These are phyloP conservation scores for Trididemnum miniatum DNA, from an alignment of 23 tunicate genomes.

Conservation along the genomic window DNA sequence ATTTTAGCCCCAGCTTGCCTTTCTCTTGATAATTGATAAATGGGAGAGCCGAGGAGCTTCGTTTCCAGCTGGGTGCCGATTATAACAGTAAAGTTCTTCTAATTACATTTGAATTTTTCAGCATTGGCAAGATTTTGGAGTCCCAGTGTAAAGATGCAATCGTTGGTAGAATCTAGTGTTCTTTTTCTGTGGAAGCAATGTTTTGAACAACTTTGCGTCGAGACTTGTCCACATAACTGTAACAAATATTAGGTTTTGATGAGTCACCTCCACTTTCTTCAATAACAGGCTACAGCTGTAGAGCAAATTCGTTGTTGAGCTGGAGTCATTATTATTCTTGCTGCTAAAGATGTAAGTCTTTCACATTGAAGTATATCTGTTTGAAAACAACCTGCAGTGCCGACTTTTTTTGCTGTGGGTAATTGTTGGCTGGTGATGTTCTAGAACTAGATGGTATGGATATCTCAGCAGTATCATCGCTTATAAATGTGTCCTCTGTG, in stretches of 20 bases:
- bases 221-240: slow-evolving; percentile 25
- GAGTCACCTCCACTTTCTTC: slow-evolving; percentile 33
- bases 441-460: too few relatives aligned
- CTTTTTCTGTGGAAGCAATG: slow-evolving; percentile 4
- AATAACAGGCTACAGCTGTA: background rate
- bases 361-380: slow-evolving; percentile 11
- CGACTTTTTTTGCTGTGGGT: slow-evolving; percentile 9
- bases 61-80: slow-evolving; percentile 17
- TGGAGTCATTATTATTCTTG: slow-evolving; percentile 25
- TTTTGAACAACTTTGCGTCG: slow-evolving; percentile 22
- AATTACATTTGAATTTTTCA: slow-evolving; percentile 15
- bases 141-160: slow-evolving; percentile 12
- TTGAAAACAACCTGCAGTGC: background rate
- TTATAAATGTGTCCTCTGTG: too few relatives aligned
- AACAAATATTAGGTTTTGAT: background rate
- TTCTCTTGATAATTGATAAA: background rate
- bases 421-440: slow-evolving; percentile 19
- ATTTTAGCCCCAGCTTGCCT: slow-evolving; percentile 17
- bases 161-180: background rate
- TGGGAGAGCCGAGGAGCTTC: slow-evolving; percentile 5
- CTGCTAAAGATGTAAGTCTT: slow-evolving; percentile 26
- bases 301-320: slow-evolving; percentile 17
- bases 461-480: too few relatives aligned
- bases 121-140: slow-evolving; percentile 16
- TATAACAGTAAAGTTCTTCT: slow-evolving; percentile 7